Base-by-base conservation (phyloP, 1,140 invertebrate genomes). In the Eurosta solidaginis region DNA sequence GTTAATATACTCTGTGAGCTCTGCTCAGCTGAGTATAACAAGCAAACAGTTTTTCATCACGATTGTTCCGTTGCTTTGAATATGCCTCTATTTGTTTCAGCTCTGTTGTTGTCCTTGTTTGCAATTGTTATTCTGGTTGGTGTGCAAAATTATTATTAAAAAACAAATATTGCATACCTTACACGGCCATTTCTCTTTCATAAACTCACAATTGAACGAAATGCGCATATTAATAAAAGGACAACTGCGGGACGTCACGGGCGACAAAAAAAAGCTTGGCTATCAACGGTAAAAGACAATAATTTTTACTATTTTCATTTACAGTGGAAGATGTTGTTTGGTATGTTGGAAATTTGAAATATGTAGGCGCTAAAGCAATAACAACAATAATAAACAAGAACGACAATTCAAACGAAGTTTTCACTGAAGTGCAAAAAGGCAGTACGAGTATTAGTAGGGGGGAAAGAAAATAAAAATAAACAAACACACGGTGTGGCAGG, bases 141-240 rank as follows among this genome's bases (percentile, higher is more conserved):
- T n/a, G 17, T 40, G 59, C 33, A 20, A 29, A 68, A 68, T 68
- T 40, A 68, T 68, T 68, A 68, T 68, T 68, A 68, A 68, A 68
- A 68, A 68, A 33, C 59, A 68, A 68, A 68, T 68, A 68, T 68
- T 40, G 59, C 59, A 68, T 68, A 68, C 40, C 59, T 68, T 40
- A 17, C 33, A 40, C 22, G 59, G 59, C 27, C 59, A 68, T 68
- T 68, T 68, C 36, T 17, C 54, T 54, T 54, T 12, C 59, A 68
- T 42, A 68, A 68, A 68, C 40, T 68, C 33, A 20, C 59, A 36
- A 68, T 68, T 68, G 59, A 40, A 36, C 33, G 33, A 68, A 40
- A 29, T 22, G 33, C 12, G 9, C 27, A n/a, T 17, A 4, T 22
- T 4, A 20, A 52, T 10, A 52, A 52, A 20, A 52, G 25, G 4